Conservation (phyloP, 2,888 invertebrate species). For the Xylota sylvarum region DNA sequence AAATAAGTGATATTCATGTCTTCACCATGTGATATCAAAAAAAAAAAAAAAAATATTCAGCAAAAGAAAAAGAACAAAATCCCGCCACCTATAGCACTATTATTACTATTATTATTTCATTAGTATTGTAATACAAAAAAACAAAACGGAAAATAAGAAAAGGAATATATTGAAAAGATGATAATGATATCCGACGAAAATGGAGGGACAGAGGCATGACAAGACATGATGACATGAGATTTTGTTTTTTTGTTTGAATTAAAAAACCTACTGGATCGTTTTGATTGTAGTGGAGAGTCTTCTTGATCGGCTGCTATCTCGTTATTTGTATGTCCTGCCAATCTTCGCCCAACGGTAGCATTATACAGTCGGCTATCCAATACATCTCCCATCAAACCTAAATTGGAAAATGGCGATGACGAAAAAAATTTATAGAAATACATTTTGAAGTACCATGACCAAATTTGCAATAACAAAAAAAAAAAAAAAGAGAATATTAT, state of each 20-base stretch:
- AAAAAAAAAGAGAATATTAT: slow-evolving; percentile 21
- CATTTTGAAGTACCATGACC: slow-evolving; percentile 63
- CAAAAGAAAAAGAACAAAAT: slow-evolving; percentile 14
- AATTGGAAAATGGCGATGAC: slow-evolving; percentile 62
- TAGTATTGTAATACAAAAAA: slow-evolving; percentile 38
- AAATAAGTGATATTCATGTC: slow-evolving; percentile 49
- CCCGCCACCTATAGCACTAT: slow-evolving; percentile 43
- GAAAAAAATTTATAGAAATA: slow-evolving; percentile 52
- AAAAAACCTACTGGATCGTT: slow-evolving; percentile 92
- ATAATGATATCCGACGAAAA: slow-evolving; percentile 51
- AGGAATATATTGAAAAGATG: slow-evolving; percentile 13
- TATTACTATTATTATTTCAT: background rate
- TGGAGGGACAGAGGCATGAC: slow-evolving; percentile 62
- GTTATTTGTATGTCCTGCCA: slow-evolving; percentile 82
- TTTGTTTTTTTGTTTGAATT: slow-evolving; percentile 56
- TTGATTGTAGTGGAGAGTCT: slow-evolving; percentile 93
- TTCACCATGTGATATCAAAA: slow-evolving; percentile 38
- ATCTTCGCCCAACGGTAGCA: slow-evolving; percentile 84
- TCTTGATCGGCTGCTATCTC: slow-evolving; percentile 85
- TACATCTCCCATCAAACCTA: slow-evolving; percentile 83
- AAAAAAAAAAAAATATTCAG: slow-evolving; percentile 1
- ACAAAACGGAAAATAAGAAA: background rate
- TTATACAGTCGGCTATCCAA: slow-evolving; percentile 79
- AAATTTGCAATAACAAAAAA: slow-evolving; percentile 24
- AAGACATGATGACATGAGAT: slow-evolving; percentile 68